Conservation (phyloP, 2,888 invertebrate genomes). For the Allacma fusca region DNA sequence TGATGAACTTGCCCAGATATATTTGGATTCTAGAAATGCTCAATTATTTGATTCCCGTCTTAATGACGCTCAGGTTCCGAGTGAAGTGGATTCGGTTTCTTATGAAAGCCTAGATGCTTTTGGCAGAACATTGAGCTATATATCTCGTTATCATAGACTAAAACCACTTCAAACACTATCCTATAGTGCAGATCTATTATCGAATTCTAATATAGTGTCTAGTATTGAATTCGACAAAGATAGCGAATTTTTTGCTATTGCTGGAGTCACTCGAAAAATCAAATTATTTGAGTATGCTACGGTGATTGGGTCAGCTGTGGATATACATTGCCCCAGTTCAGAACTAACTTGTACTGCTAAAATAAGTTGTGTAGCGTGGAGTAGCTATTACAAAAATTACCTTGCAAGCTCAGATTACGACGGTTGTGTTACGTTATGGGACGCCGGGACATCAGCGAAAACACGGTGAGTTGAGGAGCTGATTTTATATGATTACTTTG, state of each 20-base stretch:
- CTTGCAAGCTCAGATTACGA: slow-evolving; percentile 94
- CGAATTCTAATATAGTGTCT: slow-evolving; percentile 84
- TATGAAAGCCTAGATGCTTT: slow-evolving; percentile 72
- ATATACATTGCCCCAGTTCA: slow-evolving; percentile 89
- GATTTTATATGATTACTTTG: no score
- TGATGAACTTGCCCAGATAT: slow-evolving; percentile 87
- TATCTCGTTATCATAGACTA: slow-evolving; percentile 80
- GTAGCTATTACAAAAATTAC: slow-evolving; percentile 85
- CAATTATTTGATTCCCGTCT: slow-evolving; percentile 72
- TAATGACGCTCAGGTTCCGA: slow-evolving; percentile 54
- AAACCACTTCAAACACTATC: slow-evolving; percentile 85
- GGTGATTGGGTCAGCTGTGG: slow-evolving; percentile 84
- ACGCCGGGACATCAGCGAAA: slow-evolving; percentile 79
- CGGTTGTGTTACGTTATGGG: slow-evolving; percentile 93
- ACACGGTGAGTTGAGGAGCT: slow-evolving; percentile 64
- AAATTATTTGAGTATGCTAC: slow-evolving; percentile 90
- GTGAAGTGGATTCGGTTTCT: slow-evolving; percentile 60
- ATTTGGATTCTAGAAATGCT: slow-evolving; percentile 79
- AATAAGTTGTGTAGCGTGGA: slow-evolving; percentile 95
- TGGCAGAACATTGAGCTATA: slow-evolving; percentile 84
- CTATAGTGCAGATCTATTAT: slow-evolving; percentile 88
- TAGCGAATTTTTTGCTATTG: slow-evolving; percentile 93
- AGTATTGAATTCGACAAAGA: slow-evolving; percentile 97
- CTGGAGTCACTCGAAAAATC: slow-evolving; percentile 92
- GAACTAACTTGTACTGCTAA: slow-evolving; percentile 93